A percentile compares a stretch with the other conserved stretches of the same genome.
These are phyloP conservation scores for Hesperophylax magnus DNA, from an alignment of 1,140 invertebrate species.

Conservation along the genomic window DNA sequence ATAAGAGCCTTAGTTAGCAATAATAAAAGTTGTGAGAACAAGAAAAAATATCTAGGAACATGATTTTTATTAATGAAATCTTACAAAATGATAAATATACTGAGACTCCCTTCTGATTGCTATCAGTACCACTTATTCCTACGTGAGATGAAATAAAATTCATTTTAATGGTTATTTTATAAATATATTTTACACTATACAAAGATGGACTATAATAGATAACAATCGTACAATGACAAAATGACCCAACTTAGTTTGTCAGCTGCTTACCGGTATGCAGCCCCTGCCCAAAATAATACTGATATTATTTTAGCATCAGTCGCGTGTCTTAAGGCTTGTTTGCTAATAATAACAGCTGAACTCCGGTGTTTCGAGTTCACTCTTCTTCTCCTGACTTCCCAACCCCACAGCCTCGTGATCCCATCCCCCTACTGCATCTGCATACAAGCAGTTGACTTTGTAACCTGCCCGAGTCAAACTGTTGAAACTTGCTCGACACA, in stretches of 20 bases:
- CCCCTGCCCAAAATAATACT: constrained; percentile 9
- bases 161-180: constrained; percentile 12
- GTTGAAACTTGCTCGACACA: no score
- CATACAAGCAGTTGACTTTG: not conserved
- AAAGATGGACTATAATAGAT: constrained; percentile 8
- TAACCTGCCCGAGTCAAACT: not conserved
- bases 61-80: constrained; percentile 2
- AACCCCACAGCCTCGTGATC: not conserved
- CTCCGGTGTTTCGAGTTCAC: not conserved
- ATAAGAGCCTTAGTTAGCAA: not conserved
- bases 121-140: no score
- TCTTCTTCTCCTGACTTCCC: not conserved
- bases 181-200: constrained; percentile 40
- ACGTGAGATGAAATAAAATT: constrained; percentile 1
- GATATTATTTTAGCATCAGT: constrained; percentile 2
- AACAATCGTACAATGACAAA: constrained; percentile 20
- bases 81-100: constrained; percentile 3
- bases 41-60: constrained; percentile 3
- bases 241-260: no score
- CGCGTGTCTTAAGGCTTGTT: not conserved
- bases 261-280: not conserved
- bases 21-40: not conserved
- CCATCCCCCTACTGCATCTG: not conserved
- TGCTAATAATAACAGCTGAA: not conserved
- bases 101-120: not conserved